Evolutionary conservation across 2,113 vertebrate genomes (phyloP).

Genomic region (Dicerorhinus sumatrensis): DNA sequence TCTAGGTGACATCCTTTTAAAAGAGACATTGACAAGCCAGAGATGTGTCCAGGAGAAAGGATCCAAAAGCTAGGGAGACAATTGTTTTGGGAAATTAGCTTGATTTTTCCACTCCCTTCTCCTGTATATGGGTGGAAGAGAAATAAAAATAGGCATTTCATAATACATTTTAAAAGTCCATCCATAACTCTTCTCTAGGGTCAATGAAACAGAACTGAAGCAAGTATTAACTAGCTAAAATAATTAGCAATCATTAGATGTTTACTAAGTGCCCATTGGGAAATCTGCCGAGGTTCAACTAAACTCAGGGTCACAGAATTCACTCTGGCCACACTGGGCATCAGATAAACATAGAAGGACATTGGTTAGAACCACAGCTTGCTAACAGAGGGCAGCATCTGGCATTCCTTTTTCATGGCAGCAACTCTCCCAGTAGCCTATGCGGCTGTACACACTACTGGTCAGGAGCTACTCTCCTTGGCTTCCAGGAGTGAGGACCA

Average conservation of each 20-base stretch:
- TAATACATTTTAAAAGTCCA: neutral
- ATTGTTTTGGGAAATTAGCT: neutral
- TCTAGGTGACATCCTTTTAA: neutral
- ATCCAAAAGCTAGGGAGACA: neutral
- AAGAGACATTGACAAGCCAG: neutral
- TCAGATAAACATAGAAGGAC: neutral
- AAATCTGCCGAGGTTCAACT: neutral
- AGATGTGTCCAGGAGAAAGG: neutral
- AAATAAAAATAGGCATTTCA: slow-evolving; percentile 6
- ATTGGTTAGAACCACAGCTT: neutral
- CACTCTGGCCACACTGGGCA: neutral
- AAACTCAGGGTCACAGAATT: neutral
- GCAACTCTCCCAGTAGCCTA: too few species aligned
- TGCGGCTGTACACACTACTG: fast-evolving
- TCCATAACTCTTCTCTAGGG: neutral
- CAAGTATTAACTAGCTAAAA: neutral
- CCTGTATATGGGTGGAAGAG: neutral
- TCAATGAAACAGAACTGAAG: neutral
- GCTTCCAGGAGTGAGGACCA: too few species aligned
- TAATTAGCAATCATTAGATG: neutral
- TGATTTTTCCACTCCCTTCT: neutral
- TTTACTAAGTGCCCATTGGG: neutral
- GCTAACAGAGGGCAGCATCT: neutral
- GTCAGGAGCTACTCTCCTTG: neutral
- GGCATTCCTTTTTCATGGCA: too few species aligned